Conservation (phyloP, 2,888 invertebrate species). For the Trypoxylon attenuatum region DNA sequence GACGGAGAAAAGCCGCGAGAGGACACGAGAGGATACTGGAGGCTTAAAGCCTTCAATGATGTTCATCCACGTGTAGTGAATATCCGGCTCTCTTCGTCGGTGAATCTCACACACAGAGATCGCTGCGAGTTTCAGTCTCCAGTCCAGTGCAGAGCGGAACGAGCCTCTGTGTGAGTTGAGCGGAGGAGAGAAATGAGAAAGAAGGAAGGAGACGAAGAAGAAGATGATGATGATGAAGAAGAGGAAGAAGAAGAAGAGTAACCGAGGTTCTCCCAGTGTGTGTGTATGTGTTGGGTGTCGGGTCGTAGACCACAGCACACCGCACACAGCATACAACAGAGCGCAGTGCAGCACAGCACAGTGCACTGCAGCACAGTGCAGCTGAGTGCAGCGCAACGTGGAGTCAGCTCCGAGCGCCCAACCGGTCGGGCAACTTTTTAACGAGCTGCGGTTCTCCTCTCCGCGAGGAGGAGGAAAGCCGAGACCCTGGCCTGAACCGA, state of each 20-base stretch:
- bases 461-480: constrained; percentile 61
- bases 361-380: no score
- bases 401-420: constrained; percentile 69
- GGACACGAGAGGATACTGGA: constrained; percentile 34
- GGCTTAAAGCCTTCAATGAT: constrained; percentile 61
- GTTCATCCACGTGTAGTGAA: constrained; percentile 63
- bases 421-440: constrained; percentile 75
- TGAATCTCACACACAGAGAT: no score
- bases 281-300: constrained; percentile 64
- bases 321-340: no score
- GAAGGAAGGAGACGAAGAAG: constrained; percentile 12
- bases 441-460: constrained; percentile 68
- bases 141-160: constrained; percentile 17
- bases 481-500: constrained; percentile 64
- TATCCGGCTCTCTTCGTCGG: constrained; percentile 50
- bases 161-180: constrained; percentile 12
- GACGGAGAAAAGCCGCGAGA: constrained; percentile 15
- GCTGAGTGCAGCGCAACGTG: no score
- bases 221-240: no score
- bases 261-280: constrained; percentile 1
- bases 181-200: constrained; percentile 5
- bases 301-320: constrained; percentile 73
- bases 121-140: no score
- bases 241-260: background rate
- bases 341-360: no score